phyloP scores from a whole-genome alignment of 2,797 vertebrate species.

The Hyperoplus lanceolatus region DNA sequence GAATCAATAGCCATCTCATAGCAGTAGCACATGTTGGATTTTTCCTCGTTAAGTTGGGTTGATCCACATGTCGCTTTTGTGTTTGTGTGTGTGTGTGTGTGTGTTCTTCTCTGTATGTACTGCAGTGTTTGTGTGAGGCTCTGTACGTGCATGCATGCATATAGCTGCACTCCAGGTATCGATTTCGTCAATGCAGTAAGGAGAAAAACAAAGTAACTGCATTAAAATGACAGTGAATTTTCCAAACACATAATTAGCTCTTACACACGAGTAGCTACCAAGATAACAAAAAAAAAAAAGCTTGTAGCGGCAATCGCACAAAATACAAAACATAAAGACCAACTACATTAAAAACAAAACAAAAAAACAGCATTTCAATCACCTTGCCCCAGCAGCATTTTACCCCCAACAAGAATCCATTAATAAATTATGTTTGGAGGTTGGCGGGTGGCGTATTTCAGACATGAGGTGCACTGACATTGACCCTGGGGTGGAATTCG shows the following conservation, averaged over 20 bases:
- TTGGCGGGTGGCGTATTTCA: constrained; percentile 68
- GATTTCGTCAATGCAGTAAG: constrained; percentile 72
- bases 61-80: constrained; percentile 67
- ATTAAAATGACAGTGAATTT: constrained; percentile 74
- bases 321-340: neutral
- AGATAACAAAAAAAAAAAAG: neutral
- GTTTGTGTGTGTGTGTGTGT: constrained; percentile 4
- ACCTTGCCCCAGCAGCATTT: constrained; percentile 39
- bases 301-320: neutral
- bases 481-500: constrained; percentile 80
- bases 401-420: constrained; percentile 60
- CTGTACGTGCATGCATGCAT: constrained; percentile 47
- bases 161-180: constrained; percentile 61
- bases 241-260: constrained; percentile 50
- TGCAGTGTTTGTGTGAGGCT: constrained; percentile 37
- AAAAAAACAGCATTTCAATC: constrained; percentile 52
- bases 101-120: constrained; percentile 14
- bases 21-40: constrained; percentile 77
- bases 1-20: constrained; percentile 85
- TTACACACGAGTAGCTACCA: neutral
- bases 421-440: constrained; percentile 70
- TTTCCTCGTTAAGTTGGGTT: constrained; percentile 72
- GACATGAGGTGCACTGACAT: constrained; percentile 77
- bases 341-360: constrained; percentile 23
- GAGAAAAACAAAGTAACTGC: constrained; percentile 73